A percentile compares a stretch with the other conserved stretches of the same genome.
These are phyloP conservation scores for Stegodyphus dumicola DNA, from an alignment of 1,140 invertebrate species.

Conservation along the genomic window DNA sequence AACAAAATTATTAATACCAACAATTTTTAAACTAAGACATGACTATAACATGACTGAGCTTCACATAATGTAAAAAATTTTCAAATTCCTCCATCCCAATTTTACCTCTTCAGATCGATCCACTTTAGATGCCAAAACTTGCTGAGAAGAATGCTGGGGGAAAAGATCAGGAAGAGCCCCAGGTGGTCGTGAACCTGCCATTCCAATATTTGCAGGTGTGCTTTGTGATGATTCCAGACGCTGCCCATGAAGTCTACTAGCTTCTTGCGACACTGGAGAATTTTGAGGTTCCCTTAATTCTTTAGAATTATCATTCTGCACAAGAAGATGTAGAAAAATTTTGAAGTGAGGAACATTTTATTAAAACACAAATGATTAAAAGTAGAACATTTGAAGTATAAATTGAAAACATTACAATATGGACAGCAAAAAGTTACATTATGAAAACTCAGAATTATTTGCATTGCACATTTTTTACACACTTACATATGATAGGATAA, in stretches of 20 bases:
- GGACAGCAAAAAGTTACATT: too few species aligned
- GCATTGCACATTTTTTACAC: too few species aligned
- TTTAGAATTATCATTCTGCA: conserved; percentile 32
- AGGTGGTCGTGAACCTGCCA: conserved; percentile 50
- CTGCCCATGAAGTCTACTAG: conserved; percentile 31
- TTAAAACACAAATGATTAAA: too few species aligned
- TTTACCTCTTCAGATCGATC: conserved; percentile 29
- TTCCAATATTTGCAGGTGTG: conserved; percentile 61
- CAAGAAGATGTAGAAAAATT: background rate
- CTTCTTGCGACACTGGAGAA: conserved; percentile 21
- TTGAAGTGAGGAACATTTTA: too few species aligned
- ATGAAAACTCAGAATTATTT: too few species aligned
- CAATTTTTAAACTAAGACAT: background rate
- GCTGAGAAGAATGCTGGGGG: conserved; percentile 58
- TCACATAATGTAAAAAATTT: background rate
- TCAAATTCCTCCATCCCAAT: background rate
- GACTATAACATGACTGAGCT: background rate
- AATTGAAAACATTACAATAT: too few species aligned
- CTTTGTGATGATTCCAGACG: conserved; percentile 60
- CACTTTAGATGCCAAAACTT: conserved; percentile 18
- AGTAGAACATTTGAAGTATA: too few species aligned
- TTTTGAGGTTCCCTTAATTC: conserved; percentile 24
- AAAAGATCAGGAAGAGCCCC: conserved; percentile 55
- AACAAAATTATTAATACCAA: background rate
- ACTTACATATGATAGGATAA: too few species aligned